Evolutionary conservation across 2,888 invertebrate genomes (phyloP), one percentile per base, ranked within the genome.

Genomic region (Protodeltote pygarga): DNA sequence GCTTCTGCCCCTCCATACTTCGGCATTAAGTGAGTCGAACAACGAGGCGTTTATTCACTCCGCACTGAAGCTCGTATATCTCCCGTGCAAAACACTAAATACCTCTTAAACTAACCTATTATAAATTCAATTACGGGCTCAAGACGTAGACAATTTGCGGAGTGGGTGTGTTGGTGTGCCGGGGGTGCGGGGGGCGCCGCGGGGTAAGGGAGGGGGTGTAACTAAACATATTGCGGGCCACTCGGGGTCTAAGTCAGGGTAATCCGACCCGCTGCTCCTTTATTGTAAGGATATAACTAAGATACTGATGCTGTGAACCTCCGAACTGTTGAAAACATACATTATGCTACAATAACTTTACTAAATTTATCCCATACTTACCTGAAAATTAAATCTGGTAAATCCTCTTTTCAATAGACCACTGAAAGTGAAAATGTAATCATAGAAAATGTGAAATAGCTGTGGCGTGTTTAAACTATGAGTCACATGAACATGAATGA

Each of bases 51-150:
- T 59, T 50, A 64, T 47, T 48, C 47, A 49, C 39, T 39, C 41
- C 20, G 49, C 37, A 50, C 53, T 31, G 46, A 69, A 50, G 38
- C 42, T 54, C 47, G 53, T 57, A 58, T 55, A 65, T 65, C 65
- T 66, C 60, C 60, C 58, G 52, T 51, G 66, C 75, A 79, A 80
- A 79, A 83, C 78, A 78, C 83, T 87, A 85, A 87, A 88, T 83
- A 87, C 85, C 79, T 74, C 79, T 77, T 85, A 81, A 87, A 88
- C 86, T 86, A 84, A 85, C 83, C 87, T 79, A 88, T 90, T 90
- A 90, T 89, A 89, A 88, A 89, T 90, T 89, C 89, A 88, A 90
- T 89, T 88, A 90, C 81, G 79, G 71, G 71, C 81, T 82, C 79
- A 85, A 85, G 86, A 84, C 80, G 82, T 65, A 84, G 82, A 87